A percentile compares a stretch with the other conserved stretches of the same genome.
Conservation (phyloP, 2,888 invertebrate genomes). For the Galerucella nymphaeae region DNA sequence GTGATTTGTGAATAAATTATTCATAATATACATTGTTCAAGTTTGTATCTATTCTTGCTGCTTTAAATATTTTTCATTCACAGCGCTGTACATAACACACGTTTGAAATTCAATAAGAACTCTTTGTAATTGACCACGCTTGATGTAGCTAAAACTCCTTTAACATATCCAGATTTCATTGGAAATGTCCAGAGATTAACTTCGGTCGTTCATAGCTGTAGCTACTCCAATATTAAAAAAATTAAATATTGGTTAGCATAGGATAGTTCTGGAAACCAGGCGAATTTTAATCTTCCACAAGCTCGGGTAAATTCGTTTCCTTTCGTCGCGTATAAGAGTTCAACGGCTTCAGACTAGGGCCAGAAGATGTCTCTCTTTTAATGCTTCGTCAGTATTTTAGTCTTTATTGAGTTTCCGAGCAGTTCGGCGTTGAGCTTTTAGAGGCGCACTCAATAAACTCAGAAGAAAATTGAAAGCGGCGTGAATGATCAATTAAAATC, state of each 20-base stretch:
- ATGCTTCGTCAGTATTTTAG: slow-evolving; percentile 39
- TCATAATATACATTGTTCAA: too few species aligned
- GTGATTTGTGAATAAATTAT: too few species aligned
- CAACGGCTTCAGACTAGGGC: slow-evolving; percentile 31
- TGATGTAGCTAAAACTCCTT: too few species aligned
- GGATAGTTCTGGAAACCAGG: slow-evolving; percentile 26
- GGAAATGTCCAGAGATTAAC: neutral
- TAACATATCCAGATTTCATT: neutral
- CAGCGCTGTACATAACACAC: too few species aligned
- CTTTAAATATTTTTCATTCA: too few species aligned
- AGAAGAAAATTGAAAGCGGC: slow-evolving; percentile 38
- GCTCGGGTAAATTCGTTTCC: slow-evolving; percentile 27
- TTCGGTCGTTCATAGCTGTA: neutral
- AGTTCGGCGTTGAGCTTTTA: slow-evolving; percentile 32
- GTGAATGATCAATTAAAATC: slow-evolving; percentile 35
- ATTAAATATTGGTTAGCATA: slow-evolving; percentile 17
- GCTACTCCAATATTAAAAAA: slow-evolving; percentile 7
- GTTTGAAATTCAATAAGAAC: too few species aligned
- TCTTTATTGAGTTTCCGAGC: slow-evolving; percentile 44
- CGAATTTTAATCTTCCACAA: slow-evolving; percentile 23
- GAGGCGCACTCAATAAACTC: slow-evolving; percentile 36
- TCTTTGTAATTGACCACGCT: too few species aligned
- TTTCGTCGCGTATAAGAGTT: slow-evolving; percentile 26
- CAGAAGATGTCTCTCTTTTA: slow-evolving; percentile 41
- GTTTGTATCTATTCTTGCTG: too few species aligned